Conservation (phyloP, 1,140 invertebrate species). For the Drosophila serrata region DNA sequence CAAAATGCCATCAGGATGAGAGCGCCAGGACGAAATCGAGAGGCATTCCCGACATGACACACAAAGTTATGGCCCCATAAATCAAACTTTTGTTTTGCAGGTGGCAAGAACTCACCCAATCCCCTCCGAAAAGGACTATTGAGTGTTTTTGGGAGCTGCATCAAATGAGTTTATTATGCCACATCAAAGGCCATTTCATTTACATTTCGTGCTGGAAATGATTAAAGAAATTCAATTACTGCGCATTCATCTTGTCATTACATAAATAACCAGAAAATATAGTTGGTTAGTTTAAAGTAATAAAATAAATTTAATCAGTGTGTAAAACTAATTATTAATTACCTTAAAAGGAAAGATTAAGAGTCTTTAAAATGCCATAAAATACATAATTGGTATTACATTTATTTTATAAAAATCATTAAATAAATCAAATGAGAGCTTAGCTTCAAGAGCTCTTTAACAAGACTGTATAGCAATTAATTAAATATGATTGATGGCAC, state of each 20-base stretch:
- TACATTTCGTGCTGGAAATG: slow-evolving; percentile 18
- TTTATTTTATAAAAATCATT: slow-evolving; percentile 11
- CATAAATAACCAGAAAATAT: background rate
- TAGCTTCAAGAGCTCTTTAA: background rate
- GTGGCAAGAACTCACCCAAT: slow-evolving; percentile 19
- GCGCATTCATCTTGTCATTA: background rate
- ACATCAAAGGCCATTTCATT: slow-evolving; percentile 33
- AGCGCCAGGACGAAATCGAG: slow-evolving; percentile 21
- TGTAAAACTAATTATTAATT: background rate
- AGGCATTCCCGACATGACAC: slow-evolving; percentile 48
- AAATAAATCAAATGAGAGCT: background rate
- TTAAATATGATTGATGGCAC: slow-evolving; percentile 22
- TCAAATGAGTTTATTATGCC: slow-evolving; percentile 54
- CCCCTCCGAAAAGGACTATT: background rate
- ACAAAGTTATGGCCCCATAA: slow-evolving; percentile 60
- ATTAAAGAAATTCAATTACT: slow-evolving; percentile 8
- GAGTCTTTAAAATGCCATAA: background rate
- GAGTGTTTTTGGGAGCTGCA: slow-evolving; percentile 35
- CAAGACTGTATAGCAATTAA: slow-evolving; percentile 11
- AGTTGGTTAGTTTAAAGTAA: slow-evolving; percentile 4
- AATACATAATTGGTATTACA: background rate
- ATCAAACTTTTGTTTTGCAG: slow-evolving; percentile 62
- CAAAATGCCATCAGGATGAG: slow-evolving; percentile 23
- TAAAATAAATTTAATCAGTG: background rate
- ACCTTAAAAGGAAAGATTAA: background rate